Evolutionary conservation across 2,888 invertebrate species (phyloP).

Genomic region (Ptychoptera albimana): DNA sequence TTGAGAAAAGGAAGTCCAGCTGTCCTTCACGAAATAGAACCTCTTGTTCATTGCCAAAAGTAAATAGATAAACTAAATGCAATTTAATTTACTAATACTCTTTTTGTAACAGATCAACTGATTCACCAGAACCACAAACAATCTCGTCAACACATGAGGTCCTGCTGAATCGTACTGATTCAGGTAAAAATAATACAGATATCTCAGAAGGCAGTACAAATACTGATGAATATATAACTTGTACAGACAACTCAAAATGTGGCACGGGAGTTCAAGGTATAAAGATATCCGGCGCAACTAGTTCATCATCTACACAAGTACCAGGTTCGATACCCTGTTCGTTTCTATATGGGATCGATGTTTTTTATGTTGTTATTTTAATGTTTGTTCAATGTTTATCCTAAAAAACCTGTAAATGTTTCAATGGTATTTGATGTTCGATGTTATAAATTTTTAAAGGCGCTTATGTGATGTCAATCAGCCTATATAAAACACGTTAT

Average conservation of each 20-base stretch:
- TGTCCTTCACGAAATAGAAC: slow-evolving; percentile 7
- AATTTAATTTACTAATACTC: background rate
- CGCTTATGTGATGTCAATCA: background rate
- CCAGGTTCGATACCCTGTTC: slow-evolving; percentile 26
- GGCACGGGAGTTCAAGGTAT: slow-evolving; percentile 30
- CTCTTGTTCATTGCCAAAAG: slow-evolving; percentile 10
- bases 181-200: slow-evolving; percentile 57
- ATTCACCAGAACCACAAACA: slow-evolving; percentile 23
- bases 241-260: slow-evolving; percentile 56
- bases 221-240: slow-evolving; percentile 76
- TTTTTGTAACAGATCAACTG: slow-evolving; percentile 14
- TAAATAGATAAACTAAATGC: background rate
- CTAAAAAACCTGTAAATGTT: background rate
- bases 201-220: slow-evolving; percentile 75
- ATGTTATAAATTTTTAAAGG: slow-evolving; percentile 9
- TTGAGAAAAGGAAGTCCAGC: slow-evolving; percentile 11
- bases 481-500: background rate
- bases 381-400: background rate
- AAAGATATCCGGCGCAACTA: slow-evolving; percentile 25
- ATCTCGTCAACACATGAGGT: slow-evolving; percentile 26
- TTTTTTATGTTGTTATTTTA: slow-evolving; percentile 6
- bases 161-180: slow-evolving; percentile 50
- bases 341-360: slow-evolving; percentile 1
- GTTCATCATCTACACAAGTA: slow-evolving; percentile 32
- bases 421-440: slow-evolving; percentile 25